Evolutionary conservation across 2,888 invertebrate species (phyloP).

Genomic region (Drosophila aldrichi): DNA sequence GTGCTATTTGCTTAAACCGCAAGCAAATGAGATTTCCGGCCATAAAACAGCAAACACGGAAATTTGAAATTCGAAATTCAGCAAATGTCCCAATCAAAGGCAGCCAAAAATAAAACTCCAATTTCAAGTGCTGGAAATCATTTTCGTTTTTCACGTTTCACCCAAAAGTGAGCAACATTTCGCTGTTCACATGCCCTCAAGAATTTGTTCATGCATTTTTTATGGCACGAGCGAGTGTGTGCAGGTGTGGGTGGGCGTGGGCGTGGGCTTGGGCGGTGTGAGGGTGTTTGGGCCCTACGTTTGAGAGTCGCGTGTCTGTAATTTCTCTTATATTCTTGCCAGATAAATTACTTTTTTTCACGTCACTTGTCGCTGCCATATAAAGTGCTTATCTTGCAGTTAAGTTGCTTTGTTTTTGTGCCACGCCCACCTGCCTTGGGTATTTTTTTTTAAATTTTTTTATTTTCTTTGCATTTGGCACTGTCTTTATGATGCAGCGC

Average conservation of each 20-base stretch:
- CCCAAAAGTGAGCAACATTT: slow-evolving; percentile 56
- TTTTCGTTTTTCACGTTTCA: slow-evolving; percentile 30
- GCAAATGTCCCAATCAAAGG: slow-evolving; percentile 28
- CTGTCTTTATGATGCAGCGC: slow-evolving; percentile 26
- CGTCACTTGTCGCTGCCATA: slow-evolving; percentile 63
- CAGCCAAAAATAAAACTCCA: slow-evolving; percentile 10
- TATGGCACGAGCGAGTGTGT: slow-evolving; percentile 38
- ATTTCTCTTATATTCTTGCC: slow-evolving; percentile 25
- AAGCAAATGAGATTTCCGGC: slow-evolving; percentile 56
- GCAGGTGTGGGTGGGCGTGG: slow-evolving; percentile 6
- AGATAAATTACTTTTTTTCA: slow-evolving; percentile 71
- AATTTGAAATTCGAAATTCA: slow-evolving; percentile 33
- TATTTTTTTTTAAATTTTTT: neutral
- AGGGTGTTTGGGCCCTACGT: slow-evolving; percentile 10
- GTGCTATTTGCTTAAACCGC: slow-evolving; percentile 43
- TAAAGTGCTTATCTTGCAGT: slow-evolving; percentile 44
- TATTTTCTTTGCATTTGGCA: slow-evolving; percentile 40
- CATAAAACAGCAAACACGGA: slow-evolving; percentile 49
- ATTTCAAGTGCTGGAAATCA: slow-evolving; percentile 12
- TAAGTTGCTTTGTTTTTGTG: slow-evolving; percentile 26
- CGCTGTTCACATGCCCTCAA: slow-evolving; percentile 30
- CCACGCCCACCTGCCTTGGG: slow-evolving; percentile 15
- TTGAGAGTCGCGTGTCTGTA: slow-evolving; percentile 57
- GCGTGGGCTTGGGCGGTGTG: slow-evolving; percentile 4
- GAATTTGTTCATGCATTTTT: slow-evolving; percentile 72